Evolutionary conservation across 1,140 invertebrate species (phyloP).

Genomic region (Drosophila ironensis): DNA sequence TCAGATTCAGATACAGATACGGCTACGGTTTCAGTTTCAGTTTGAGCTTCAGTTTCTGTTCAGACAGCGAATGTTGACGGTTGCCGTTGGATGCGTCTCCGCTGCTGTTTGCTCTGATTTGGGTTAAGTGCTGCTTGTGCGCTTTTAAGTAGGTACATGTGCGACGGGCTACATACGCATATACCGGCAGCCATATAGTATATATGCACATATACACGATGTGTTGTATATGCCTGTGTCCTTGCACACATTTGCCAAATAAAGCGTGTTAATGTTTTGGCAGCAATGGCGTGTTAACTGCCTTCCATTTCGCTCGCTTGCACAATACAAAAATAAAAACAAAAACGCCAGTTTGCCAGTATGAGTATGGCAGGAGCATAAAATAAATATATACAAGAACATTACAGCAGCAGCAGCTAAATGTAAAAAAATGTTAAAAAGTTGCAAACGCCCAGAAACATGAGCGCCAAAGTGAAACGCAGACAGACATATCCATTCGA

Average conservation of each 20-base stretch:
- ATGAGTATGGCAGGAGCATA: slow-evolving; percentile 27
- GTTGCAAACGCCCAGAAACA: slow-evolving; percentile 23
- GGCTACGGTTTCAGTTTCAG: slow-evolving; percentile 17
- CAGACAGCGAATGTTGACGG: slow-evolving; percentile 45
- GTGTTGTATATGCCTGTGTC: slow-evolving; percentile 33
- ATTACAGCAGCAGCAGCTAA: slow-evolving; percentile 3
- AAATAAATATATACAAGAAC: slow-evolving; percentile 51
- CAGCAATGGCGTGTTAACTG: slow-evolving; percentile 73
- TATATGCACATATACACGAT: background rate
- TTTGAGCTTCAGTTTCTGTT: slow-evolving; percentile 25
- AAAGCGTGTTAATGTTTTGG: slow-evolving; percentile 77
- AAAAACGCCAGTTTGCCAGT: slow-evolving; percentile 46
- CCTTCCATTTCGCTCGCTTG: slow-evolving; percentile 75
- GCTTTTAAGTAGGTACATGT: slow-evolving; percentile 71
- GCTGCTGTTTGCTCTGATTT: slow-evolving; percentile 64
- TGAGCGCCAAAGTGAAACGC: slow-evolving; percentile 20
- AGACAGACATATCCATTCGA: slow-evolving; percentile 23
- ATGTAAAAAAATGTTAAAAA: slow-evolving; percentile 50
- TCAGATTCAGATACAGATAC: slow-evolving; percentile 19
- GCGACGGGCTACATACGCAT: background rate
- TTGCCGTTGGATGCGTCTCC: slow-evolving; percentile 48
- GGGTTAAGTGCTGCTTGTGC: slow-evolving; percentile 76
- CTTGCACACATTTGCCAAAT: slow-evolving; percentile 75
- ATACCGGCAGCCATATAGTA: background rate
- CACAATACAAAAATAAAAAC: slow-evolving; percentile 63